Evolutionary conservation across 2,888 invertebrate genomes (phyloP).

Genomic region (Euphydryas editha): DNA sequence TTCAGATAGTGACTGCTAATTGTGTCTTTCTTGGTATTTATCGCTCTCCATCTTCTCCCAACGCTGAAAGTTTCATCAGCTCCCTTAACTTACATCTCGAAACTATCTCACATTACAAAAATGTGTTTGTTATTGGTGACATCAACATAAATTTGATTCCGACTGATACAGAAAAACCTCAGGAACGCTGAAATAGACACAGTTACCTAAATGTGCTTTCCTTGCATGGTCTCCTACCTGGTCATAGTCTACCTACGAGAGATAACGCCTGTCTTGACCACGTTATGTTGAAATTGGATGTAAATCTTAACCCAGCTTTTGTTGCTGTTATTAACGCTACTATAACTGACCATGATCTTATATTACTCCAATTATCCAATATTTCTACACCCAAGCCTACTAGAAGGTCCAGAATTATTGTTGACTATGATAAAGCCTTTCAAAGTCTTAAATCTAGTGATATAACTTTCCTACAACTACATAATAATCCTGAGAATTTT

Average conservation of each 20-base stretch:
- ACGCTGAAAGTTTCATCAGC: background rate
- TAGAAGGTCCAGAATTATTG: no score
- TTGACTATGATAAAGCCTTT: conserved; percentile 12
- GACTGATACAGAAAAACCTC: background rate
- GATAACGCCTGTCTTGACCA: conserved; percentile 33
- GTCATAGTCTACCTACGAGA: conserved; percentile 30
- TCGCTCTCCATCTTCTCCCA: conserved; percentile 5
- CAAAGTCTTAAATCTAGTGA: conserved; percentile 9
- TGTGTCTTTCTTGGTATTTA: conserved; percentile 10
- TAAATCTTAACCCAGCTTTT: background rate
- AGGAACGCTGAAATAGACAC: conserved; percentile 3
- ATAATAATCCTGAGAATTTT: conserved; percentile 10
- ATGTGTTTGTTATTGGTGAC: conserved; percentile 31
- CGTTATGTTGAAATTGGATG: conserved; percentile 23
- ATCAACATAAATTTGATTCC: conserved; percentile 27
- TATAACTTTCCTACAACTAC: background rate
- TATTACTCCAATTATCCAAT: conserved; percentile 8
- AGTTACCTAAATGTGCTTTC: conserved; percentile 31
- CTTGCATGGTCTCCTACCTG: conserved; percentile 21
- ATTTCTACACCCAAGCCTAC: background rate
- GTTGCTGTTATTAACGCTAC: no score
- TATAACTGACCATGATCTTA: conserved; percentile 27
- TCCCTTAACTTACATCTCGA: conserved; percentile 5
- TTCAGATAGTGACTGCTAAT: conserved; percentile 4
- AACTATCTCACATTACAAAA: conserved; percentile 4